These are phyloP conservation scores for Aspidoscelis tigris DNA, from an alignment of 2,113 vertebrate genomes.

Conservation along the genomic window DNA sequence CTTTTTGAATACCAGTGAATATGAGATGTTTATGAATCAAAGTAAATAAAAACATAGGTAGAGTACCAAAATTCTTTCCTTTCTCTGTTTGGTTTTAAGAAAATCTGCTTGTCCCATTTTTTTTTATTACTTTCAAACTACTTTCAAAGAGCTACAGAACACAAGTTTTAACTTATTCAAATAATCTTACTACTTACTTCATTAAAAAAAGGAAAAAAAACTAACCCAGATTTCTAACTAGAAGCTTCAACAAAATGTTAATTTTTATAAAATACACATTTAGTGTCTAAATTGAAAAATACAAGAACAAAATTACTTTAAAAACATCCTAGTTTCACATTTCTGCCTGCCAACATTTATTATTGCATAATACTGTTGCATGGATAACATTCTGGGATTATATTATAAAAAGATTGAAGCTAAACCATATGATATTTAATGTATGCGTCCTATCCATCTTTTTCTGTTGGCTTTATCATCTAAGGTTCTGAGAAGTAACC, in stretches of 20 bases:
- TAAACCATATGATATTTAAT: constrained; percentile 21
- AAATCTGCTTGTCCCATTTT: background rate
- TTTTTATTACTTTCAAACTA: background rate
- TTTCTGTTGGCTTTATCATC: constrained; percentile 41
- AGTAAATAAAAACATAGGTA: background rate
- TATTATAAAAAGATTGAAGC: background rate
- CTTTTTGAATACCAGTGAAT: background rate
- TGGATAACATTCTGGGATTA: constrained; percentile 9
- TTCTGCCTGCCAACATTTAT: constrained; percentile 30
- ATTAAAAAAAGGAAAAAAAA: too few species aligned
- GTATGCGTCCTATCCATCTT: constrained; percentile 35
- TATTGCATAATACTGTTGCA: constrained; percentile 36
- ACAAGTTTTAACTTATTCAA: background rate
- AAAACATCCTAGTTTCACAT: background rate
- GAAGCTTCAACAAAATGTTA: background rate
- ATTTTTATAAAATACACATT: constrained; percentile 8
- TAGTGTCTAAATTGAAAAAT: constrained; percentile 26
- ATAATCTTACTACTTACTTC: background rate
- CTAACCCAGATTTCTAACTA: background rate
- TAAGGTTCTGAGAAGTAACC: constrained; percentile 66
- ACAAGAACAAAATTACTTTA: constrained; percentile 12
- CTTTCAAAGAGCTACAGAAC: background rate
- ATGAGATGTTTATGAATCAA: background rate
- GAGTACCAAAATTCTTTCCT: background rate
- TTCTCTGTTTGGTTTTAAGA: background rate